Conservation (phyloP, 2,888 invertebrate genomes). For the Ptycholaimellus sp. region DNA sequence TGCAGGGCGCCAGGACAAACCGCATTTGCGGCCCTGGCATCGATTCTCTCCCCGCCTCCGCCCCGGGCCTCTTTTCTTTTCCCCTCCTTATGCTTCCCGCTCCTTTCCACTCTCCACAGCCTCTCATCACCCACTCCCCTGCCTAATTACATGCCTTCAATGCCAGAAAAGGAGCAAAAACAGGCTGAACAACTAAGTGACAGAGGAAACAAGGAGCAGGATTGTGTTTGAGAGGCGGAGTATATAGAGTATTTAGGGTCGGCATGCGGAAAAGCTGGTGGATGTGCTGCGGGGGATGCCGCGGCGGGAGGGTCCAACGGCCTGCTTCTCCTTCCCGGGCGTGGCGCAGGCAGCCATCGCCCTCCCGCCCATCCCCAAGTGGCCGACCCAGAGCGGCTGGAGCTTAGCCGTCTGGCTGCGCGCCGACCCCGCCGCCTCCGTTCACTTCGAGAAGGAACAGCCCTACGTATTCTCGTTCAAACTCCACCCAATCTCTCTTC, state of each 20-base stretch:
- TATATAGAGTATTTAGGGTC: constrained; percentile 29
- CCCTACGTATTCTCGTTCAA: constrained; percentile 95
- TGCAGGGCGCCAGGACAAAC: background rate
- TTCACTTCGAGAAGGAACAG: constrained; percentile 92
- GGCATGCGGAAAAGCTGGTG: constrained; percentile 85
- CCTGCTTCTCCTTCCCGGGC: constrained; percentile 98
- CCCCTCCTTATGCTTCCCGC: too few species aligned
- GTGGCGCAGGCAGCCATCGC: constrained; percentile 91
- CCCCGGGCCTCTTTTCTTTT: too few species aligned
- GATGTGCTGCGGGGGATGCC: constrained; percentile 96
- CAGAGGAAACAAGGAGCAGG: too few species aligned
- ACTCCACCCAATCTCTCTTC: too few species aligned
- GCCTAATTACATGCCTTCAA: too few species aligned
- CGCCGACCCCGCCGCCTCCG: constrained; percentile 87
- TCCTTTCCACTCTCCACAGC: too few species aligned
- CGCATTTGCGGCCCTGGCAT: too few species aligned
- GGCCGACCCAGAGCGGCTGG: constrained; percentile 98
- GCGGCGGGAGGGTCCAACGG: constrained; percentile 87
- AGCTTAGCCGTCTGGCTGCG: constrained; percentile 98
- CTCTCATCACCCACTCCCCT: too few species aligned
- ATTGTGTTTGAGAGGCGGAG: too few species aligned
- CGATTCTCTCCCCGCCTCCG: too few species aligned
- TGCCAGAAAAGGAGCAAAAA: too few species aligned
- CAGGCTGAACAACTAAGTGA: too few species aligned
- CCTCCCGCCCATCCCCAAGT: constrained; percentile 80